Evolutionary conservation across 2,797 vertebrate genomes (phyloP).

Genomic region (Galagoides demidoff): DNA sequence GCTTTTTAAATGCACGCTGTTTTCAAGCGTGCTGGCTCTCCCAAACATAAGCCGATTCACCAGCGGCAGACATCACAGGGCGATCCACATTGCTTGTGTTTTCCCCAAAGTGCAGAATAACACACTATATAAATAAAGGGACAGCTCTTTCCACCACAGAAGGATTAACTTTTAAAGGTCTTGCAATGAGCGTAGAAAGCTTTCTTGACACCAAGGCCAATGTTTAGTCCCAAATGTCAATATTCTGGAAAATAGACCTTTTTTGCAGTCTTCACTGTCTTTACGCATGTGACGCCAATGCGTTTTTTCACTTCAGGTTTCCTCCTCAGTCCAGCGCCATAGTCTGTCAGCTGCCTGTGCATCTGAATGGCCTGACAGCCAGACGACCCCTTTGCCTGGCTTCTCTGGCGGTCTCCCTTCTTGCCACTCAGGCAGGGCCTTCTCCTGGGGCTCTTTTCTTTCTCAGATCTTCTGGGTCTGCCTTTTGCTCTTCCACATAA

Average conservation of each 20-base stretch:
- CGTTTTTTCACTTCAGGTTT: background rate
- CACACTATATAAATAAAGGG: constrained; percentile 8
- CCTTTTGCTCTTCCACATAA: background rate
- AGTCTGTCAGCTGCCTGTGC: background rate
- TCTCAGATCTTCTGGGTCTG: background rate
- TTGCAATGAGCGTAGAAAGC: constrained; percentile 9
- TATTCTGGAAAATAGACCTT: constrained; percentile 18
- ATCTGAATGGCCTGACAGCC: background rate
- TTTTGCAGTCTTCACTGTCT: background rate
- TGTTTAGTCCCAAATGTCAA: constrained; percentile 28
- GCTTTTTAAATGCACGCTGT: background rate
- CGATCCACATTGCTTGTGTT: background rate
- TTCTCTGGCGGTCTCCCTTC: background rate
- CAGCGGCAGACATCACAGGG: background rate
- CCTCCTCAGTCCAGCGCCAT: background rate
- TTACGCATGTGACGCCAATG: background rate
- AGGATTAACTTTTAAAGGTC: constrained; percentile 41
- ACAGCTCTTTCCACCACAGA: background rate
- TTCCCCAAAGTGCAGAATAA: background rate
- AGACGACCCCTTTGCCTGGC: background rate
- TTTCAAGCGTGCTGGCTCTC: background rate
- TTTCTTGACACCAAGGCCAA: background rate
- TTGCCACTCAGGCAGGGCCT: rapidly evolving
- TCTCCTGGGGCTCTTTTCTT: background rate
- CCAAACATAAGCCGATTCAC: background rate